Conservation (phyloP, 2,888 invertebrate species). For the Coelopa pilipes region DNA sequence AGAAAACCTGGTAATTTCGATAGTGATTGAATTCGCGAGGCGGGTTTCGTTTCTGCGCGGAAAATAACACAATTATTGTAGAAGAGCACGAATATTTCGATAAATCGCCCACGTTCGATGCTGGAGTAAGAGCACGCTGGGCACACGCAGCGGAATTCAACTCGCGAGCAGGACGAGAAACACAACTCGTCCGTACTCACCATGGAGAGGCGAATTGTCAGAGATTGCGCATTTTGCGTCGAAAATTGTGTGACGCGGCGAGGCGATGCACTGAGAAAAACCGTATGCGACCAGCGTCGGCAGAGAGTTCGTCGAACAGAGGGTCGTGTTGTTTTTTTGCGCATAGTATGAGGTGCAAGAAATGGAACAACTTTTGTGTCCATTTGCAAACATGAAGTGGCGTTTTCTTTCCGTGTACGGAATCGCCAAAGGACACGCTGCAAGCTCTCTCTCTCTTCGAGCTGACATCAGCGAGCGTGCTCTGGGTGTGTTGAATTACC, state of each 20-base stretch:
- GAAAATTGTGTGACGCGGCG: constrained; percentile 19
- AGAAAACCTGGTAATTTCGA: background rate
- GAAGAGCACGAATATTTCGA: constrained; percentile 3
- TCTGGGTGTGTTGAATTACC: no score
- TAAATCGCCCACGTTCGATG: constrained; percentile 21
- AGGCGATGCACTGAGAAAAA: background rate
- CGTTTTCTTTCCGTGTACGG: no score
- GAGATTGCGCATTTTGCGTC: constrained; percentile 31
- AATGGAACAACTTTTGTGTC: no score
- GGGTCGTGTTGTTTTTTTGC: no score
- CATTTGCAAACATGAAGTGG: no score
- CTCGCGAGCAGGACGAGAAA: constrained; percentile 13
- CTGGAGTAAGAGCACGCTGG: constrained; percentile 13
- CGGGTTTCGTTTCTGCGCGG: constrained; percentile 3
- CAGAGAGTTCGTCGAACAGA: no score
- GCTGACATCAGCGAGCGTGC: no score
- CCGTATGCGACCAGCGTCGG: background rate
- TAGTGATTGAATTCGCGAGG: background rate
- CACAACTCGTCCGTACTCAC: constrained; percentile 1
- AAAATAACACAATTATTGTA: background rate
- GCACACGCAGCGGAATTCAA: constrained; percentile 28
- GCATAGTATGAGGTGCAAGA: no score
- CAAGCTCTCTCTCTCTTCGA: no score
- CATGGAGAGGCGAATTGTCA: background rate
- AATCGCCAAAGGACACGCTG: no score